Base-by-base conservation (phyloP, 2,113 vertebrate species). In the Rissa tridactyla region DNA sequence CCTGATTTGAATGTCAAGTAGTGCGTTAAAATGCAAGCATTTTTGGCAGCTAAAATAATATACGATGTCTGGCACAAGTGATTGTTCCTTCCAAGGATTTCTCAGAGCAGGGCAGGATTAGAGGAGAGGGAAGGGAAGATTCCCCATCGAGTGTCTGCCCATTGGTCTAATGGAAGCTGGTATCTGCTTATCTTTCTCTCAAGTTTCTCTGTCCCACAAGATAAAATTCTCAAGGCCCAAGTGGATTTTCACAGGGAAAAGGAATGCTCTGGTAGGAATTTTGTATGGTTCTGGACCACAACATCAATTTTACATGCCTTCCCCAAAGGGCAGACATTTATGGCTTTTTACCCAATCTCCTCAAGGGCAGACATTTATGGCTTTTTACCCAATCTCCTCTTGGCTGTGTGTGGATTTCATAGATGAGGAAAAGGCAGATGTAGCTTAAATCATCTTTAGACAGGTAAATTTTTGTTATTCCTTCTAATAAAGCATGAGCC, bases 1-100 rank as follows among this genome's bases (percentile, higher is more conserved):
- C 70, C 94, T 97, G 91, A 97, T 90, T 92, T 92, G 96, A 97
- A 97, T 97, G 92, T 93, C 94, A 96, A 97, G 86, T 91, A 96
- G 92, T 58, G 51, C 75, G 88, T 97, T 95, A 91, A 96, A 95
- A 97, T 96, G 89, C 94, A 91, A 90, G 61, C 38, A 55, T 76
- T 97, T 97, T 75, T 90, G 94, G 90, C 93, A 90, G 85, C 92
- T 94, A 64, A 96, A 96, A 88, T 95, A 90, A 92, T 95, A 81
- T 82, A 82, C 25, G 66, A 65, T 82, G 69, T 68, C 62, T 95
- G 80, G 77, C 78, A 81, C 49, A 61, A 83, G 15, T 70, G 91
- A 79, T 88, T 94, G 90, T 94, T 97, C 95, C 82, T 94, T 90
- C 61, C 4, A 26, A 94, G 62, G 71, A 29, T 91, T 90, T 96